A percentile compares a stretch with the other conserved stretches of the same genome.
Evolutionary conservation across 2,113 vertebrate genomes (phyloP).

Genomic region (Eretmodus cyanostictus): DNA sequence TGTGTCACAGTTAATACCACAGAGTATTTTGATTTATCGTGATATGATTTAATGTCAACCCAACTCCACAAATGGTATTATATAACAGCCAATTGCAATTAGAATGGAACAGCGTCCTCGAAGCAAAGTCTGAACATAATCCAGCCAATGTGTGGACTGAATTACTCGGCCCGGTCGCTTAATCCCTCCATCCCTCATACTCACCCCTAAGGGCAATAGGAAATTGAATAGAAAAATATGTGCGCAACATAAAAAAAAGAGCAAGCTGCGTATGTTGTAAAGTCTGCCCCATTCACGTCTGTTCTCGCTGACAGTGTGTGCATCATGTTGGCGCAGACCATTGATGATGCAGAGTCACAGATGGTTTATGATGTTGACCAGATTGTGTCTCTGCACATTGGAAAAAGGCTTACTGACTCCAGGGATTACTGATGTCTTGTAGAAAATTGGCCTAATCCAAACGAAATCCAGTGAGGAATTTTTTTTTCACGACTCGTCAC

Average conservation of each 20-base stretch:
- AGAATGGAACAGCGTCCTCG: background rate
- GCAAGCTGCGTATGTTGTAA: background rate
- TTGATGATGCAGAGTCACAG: constrained; percentile 3
- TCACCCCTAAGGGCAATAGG: background rate
- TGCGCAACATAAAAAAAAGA: background rate
- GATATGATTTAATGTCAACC: background rate
- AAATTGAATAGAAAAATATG: background rate
- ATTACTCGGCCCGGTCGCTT: background rate
- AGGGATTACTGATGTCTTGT: constrained; percentile 49
- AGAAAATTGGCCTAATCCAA: constrained; percentile 59
- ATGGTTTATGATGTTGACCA: constrained; percentile 34
- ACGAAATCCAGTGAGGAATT: constrained; percentile 33
- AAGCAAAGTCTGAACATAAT: constrained; percentile 2
- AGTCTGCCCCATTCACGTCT: background rate
- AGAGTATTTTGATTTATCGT: background rate
- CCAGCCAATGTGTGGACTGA: constrained; percentile 4
- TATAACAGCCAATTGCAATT: constrained; percentile 15
- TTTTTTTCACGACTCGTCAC: background rate
- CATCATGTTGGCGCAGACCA: background rate
- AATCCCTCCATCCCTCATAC: background rate
- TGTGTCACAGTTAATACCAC: background rate
- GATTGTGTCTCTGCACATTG: constrained; percentile 36
- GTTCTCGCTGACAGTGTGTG: background rate
- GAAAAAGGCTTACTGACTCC: background rate
- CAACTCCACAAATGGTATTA: constrained; percentile 1